Conservation (phyloP, 2,113 vertebrate genomes). For the Haliaeetus leucogaster region DNA sequence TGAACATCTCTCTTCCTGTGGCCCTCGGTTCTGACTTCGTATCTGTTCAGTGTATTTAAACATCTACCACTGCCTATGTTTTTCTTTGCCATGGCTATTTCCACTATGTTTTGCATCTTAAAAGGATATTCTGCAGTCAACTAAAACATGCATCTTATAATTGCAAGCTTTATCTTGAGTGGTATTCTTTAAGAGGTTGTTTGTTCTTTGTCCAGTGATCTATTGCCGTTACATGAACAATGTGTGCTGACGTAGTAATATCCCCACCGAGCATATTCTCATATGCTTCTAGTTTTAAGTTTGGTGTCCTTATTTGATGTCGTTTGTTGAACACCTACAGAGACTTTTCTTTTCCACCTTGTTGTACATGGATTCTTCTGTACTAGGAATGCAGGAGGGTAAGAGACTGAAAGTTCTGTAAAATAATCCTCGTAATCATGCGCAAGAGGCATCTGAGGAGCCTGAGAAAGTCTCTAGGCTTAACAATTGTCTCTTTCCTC, state of each 20-base stretch:
- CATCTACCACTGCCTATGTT: background rate
- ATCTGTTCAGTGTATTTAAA: background rate
- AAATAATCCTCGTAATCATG: background rate
- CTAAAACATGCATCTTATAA: background rate
- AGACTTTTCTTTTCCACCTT: background rate
- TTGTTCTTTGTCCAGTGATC: background rate
- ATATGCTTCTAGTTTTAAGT: background rate
- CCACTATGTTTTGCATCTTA: background rate
- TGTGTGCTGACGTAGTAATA: background rate
- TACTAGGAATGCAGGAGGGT: background rate
- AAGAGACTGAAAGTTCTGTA: background rate
- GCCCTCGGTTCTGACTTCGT: background rate
- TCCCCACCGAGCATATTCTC: background rate
- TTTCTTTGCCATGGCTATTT: background rate
- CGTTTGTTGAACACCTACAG: accelerated
- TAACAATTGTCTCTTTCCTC: background rate
- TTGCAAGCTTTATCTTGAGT: background rate
- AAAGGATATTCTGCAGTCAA: background rate
- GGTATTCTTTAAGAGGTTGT: background rate
- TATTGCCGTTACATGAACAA: background rate
- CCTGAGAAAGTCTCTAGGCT: background rate
- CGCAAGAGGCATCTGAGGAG: background rate
- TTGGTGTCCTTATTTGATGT: background rate
- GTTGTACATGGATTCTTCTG: background rate
- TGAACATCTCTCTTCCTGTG: background rate